phyloP scores from a whole-genome alignment of 2,113 vertebrate genomes.

The Eudorcas thomsonii region DNA sequence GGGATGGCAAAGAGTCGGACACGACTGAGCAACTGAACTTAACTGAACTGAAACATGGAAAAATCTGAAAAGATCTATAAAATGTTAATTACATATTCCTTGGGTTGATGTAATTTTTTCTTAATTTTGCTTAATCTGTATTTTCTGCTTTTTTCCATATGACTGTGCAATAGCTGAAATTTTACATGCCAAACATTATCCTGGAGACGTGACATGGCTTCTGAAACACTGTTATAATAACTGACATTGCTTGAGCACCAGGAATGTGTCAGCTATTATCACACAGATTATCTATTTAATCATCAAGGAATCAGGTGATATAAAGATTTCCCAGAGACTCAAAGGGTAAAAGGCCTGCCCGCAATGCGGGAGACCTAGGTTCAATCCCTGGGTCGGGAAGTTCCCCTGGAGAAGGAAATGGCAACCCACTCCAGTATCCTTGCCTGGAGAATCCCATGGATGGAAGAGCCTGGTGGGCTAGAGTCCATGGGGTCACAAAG shows the following conservation, averaged over 20 bases:
- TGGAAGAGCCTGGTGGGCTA: too few species aligned
- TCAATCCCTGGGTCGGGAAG: too few species aligned
- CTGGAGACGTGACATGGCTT: not conserved
- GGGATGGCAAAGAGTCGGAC: too few species aligned
- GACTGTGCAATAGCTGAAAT: not conserved
- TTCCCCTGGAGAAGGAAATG: too few species aligned
- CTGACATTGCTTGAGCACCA: not conserved
- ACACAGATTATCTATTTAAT: not conserved
- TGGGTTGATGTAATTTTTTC: not conserved
- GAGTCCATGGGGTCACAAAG: too few species aligned
- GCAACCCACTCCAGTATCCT: too few species aligned
- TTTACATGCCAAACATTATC: not conserved
- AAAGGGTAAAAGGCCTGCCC: too few species aligned
- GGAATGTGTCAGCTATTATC: not conserved
- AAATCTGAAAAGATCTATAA: not conserved
- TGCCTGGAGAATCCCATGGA: too few species aligned
- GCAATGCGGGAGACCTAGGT: too few species aligned
- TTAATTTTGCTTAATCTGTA: not conserved
- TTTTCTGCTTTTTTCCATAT: not conserved
- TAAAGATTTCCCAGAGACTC: not conserved
- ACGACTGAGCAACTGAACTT: too few species aligned
- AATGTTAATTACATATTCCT: not conserved
- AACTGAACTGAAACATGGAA: not conserved
- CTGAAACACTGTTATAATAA: not conserved
- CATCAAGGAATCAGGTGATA: not conserved